These are phyloP conservation scores for Columba janthina DNA, from an alignment of 2,113 vertebrate species.

Conservation along the genomic window DNA sequence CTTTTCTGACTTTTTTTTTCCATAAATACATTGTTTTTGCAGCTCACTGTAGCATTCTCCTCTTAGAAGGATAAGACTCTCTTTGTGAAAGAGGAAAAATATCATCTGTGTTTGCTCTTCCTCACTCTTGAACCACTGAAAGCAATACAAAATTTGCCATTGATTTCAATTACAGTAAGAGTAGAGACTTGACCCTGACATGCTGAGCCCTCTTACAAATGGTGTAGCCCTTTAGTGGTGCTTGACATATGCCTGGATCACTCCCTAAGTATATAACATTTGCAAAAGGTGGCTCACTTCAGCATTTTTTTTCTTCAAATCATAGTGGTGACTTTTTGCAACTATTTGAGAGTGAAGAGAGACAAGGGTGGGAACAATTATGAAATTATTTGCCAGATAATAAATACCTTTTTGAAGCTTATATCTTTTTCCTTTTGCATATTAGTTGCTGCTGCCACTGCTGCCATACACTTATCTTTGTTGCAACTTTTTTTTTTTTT, in stretches of 20 bases:
- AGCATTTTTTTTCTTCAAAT: neutral
- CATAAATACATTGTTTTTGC: neutral
- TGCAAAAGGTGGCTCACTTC: neutral
- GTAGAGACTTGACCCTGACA: neutral
- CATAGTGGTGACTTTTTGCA: neutral
- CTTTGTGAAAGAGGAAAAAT: neutral
- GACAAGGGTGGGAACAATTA: neutral
- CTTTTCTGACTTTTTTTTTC: neutral
- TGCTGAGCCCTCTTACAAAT: neutral
- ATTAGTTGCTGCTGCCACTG: neutral
- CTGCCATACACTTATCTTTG: slow-evolving; percentile 28
- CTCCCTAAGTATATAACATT: neutral
- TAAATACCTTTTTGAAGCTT: neutral
- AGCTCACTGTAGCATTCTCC: neutral
- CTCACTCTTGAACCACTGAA: neutral
- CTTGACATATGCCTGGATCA: neutral
- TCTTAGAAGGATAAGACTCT: neutral
- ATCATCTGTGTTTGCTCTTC: neutral
- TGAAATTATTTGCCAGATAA: neutral
- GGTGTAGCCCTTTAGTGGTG: neutral
- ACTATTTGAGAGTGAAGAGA: neutral
- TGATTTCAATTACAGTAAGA: neutral
- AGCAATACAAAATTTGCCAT: neutral
- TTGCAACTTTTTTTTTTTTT: slow-evolving; percentile 22
- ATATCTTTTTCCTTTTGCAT: neutral